Evolutionary conservation across 2,888 invertebrate genomes (phyloP).

Genomic region (Drosophila paramelanica): DNA sequence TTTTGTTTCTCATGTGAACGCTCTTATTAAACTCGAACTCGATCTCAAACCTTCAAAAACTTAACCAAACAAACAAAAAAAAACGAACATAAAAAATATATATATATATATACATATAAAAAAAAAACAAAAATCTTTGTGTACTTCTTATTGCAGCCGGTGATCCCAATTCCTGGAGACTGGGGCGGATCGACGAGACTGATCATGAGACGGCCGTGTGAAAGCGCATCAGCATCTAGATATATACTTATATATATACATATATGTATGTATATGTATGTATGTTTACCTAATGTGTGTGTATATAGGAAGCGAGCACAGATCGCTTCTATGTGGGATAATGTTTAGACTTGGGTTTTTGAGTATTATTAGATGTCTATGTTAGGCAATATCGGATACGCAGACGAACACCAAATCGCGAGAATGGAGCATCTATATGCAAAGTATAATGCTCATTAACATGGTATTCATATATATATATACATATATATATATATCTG

Average conservation of each 20-base stretch:
- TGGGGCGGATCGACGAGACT: slow-evolving; percentile 92
- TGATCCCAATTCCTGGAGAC: slow-evolving; percentile 92
- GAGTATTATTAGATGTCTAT: slow-evolving; percentile 83
- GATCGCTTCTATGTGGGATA: slow-evolving; percentile 29
- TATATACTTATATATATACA: slow-evolving; percentile 7
- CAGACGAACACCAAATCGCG: slow-evolving; percentile 9
- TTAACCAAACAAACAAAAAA: not conserved
- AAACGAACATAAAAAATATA: not conserved
- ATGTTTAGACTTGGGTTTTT: slow-evolving; percentile 81
- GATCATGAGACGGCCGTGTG: slow-evolving; percentile 93
- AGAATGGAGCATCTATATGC: slow-evolving; percentile 11
- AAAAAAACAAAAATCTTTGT: not conserved
- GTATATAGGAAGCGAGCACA: slow-evolving; percentile 1
- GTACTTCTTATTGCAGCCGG: slow-evolving; percentile 85
- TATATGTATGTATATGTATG: slow-evolving; percentile 27
- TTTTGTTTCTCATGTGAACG: slow-evolving; percentile 7
- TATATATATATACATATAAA: too few relatives aligned
- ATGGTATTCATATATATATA: not conserved
- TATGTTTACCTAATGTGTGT: slow-evolving; percentile 10
- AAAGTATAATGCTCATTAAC: slow-evolving; percentile 2
- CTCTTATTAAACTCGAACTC: slow-evolving; percentile 6
- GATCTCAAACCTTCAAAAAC: slow-evolving; percentile 3
- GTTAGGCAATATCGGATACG: slow-evolving; percentile 58
- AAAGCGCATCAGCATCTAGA: slow-evolving; percentile 74
- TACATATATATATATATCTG: too few relatives aligned